phyloP scores from a whole-genome alignment of 2,113 vertebrate species.

The Labeo rohita region DNA sequence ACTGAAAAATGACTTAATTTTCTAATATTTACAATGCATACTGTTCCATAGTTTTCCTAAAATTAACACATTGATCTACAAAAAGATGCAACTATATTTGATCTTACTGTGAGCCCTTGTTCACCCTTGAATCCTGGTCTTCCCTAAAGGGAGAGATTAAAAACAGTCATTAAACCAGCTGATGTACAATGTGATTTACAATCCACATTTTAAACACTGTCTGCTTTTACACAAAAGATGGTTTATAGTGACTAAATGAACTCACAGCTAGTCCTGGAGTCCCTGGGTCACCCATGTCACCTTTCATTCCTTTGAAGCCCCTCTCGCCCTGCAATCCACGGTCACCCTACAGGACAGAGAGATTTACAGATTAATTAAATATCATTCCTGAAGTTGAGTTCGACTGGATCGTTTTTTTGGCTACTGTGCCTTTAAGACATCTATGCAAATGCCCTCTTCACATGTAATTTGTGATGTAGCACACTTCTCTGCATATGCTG shows the following conservation, averaged over 20 bases:
- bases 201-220: not conserved
- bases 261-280: constrained; percentile 80
- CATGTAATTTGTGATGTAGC: not conserved
- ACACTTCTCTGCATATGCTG: not conserved
- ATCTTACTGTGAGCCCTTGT: constrained; percentile 84
- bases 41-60: not conserved
- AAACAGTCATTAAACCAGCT: not conserved
- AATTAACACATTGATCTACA: not conserved
- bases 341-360: constrained; percentile 75
- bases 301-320: constrained; percentile 83
- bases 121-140: constrained; percentile 83
- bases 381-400: not conserved
- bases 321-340: constrained; percentile 83
- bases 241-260: constrained; percentile 26
- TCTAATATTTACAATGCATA: not conserved
- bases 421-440: not conserved
- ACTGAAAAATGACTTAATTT: not conserved
- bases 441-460: not conserved
- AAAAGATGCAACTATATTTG: not conserved
- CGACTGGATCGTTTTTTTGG: not conserved
- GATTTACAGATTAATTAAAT: not conserved
- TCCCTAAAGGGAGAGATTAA: constrained; percentile 68
- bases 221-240: not conserved
- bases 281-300: constrained; percentile 83
- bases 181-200: not conserved